Evolutionary conservation across 2,888 invertebrate genomes (phyloP).

Genomic region (Gryllus longicercus): DNA sequence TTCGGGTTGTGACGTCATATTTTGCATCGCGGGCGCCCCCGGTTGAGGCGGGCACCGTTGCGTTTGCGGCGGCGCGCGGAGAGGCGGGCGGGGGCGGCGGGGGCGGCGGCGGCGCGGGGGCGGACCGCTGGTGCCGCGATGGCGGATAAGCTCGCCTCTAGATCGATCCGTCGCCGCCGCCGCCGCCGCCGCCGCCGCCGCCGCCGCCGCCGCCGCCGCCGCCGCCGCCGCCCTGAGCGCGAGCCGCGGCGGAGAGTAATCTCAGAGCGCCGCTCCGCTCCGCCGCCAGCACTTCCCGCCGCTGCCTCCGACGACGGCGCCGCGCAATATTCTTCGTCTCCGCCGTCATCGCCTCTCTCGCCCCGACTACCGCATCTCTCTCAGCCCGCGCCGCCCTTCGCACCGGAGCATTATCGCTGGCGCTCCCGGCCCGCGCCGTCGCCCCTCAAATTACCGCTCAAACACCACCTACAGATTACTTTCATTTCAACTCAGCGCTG

Average conservation of each 20-base stretch:
- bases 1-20: too few relatives aligned
- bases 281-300: neutral
- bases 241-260: neutral
- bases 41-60: neutral
- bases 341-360: too few relatives aligned
- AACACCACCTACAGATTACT: too few relatives aligned
- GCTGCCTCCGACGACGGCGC: neutral
- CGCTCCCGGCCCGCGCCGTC: too few relatives aligned
- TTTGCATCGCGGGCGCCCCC: neutral
- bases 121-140: neutral
- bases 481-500: too few relatives aligned
- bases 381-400: too few relatives aligned
- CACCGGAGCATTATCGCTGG: too few relatives aligned
- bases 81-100: neutral
- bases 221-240: neutral
- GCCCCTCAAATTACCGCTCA: too few relatives aligned
- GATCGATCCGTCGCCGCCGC: neutral
- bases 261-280: neutral
- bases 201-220: neutral
- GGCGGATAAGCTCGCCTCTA: constrained; percentile 17
- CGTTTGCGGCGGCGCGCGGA: neutral
- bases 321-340: too few relatives aligned
- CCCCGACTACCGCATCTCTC: too few relatives aligned
- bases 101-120: neutral
- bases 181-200: neutral